phyloP scores from a whole-genome alignment of 2,797 vertebrate genomes.

The Orestias chungarensis region DNA sequence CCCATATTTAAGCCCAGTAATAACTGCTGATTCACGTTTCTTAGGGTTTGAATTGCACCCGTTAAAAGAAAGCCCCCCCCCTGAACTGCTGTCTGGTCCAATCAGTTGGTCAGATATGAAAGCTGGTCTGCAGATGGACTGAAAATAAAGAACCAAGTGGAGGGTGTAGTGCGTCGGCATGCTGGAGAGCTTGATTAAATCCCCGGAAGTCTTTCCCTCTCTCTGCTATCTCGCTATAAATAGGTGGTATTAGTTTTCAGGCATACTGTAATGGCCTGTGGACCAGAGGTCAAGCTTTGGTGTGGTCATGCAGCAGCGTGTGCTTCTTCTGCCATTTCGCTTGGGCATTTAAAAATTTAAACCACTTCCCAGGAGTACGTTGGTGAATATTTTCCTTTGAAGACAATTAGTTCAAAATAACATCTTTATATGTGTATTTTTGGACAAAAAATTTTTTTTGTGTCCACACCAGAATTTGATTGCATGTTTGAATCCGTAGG shows the following conservation, averaged over 20 bases:
- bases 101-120: constrained; percentile 54
- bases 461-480: neutral
- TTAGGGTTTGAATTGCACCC: constrained; percentile 57
- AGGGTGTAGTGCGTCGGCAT: constrained; percentile 45
- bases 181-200: constrained; percentile 51
- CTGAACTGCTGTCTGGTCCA: constrained; percentile 52
- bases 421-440: neutral
- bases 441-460: neutral
- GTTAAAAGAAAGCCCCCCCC: constrained; percentile 12
- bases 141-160: constrained; percentile 56
- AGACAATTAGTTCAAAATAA: neutral
- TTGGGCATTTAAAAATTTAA: neutral
- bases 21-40: constrained; percentile 66
- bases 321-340: neutral
- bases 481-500: too few relatives aligned
- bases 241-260: constrained; percentile 55
- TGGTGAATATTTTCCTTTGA: neutral
- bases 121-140: constrained; percentile 49
- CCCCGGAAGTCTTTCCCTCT: constrained; percentile 64
- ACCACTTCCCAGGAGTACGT: neutral
- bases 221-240: constrained; percentile 58
- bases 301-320: constrained; percentile 37
- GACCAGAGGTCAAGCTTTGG: constrained; percentile 38
- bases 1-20: constrained; percentile 47
- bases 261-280: constrained; percentile 43